Base-by-base conservation (phyloP, 2,888 invertebrate genomes). In the Conops quadrifasciatus region DNA sequence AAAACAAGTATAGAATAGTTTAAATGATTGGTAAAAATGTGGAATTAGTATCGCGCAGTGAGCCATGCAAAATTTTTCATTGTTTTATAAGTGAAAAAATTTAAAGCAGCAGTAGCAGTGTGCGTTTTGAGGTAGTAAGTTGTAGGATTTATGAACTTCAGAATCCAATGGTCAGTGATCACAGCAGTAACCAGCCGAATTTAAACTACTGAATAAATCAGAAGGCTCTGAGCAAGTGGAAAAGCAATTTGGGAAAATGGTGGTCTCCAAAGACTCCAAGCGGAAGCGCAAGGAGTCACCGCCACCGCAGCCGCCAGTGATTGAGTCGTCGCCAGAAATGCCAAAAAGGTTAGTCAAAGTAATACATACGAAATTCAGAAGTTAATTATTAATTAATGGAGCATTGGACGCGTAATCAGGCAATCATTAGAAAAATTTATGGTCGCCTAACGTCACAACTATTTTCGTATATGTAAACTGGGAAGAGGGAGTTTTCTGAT, bases 301-400 rank as follows among this genome's bases (percentile, higher is more conserved):
- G 73, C 81, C 82, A 74, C 78, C 82, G 73, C 75, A 73, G 56
- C 72, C 82, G 51, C 71, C 77, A 63, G 72, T 76, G 67, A 69
- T 83, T 70, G 85, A 85, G 77, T 84, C 84, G 77, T 83, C 86
- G 76, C 84, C 85, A 74, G 86, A 86, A 81, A 81, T 86, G 80
- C 85, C 86, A 74, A 86, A 86, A 80, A 83, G 86, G 86, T 86
- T 80, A 81, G 78, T 72, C n/a, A 47, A 24, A 64, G 47, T 21
- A 62, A 19, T 62, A n/a, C n/a, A 53, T 21, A n/a, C n/a, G 36
- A 7, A 36, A 36, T 36, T 28, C 26, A 28, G 24, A 28, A 28
- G 16, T 28, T 24, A 58, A 24, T 58, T 24, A 28, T 15, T 58
- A 26, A 28, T 53, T 53, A 21, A 36, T 36, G 9, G 4, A 36